These are phyloP conservation scores for Stichopus horrens DNA, from an alignment of 53 echinoderm and acorn worm genomes.

Conservation along the genomic window DNA sequence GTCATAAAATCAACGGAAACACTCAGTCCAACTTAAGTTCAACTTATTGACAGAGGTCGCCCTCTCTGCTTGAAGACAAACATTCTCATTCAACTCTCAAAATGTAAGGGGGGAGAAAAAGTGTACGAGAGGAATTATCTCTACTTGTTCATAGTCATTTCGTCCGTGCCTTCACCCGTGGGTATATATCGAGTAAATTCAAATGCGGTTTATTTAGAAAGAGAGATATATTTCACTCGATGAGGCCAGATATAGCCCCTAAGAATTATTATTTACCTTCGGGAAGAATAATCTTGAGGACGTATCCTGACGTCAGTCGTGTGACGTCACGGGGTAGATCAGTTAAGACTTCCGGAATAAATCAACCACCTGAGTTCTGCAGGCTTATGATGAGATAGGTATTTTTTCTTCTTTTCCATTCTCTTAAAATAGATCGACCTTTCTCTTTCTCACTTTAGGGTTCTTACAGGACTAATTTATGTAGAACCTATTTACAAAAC, in stretches of 20 bases:
- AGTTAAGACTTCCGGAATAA: slow-evolving; percentile 2
- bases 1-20: no score
- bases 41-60: no score
- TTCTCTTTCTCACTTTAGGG: neutral
- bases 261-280: slow-evolving; percentile 1
- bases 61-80: no score
- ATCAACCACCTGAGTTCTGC: slow-evolving; percentile 1
- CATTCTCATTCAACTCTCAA: no score
- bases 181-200: neutral
- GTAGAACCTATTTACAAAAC: no score
- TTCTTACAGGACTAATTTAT: no score
- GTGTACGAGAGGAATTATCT: no score
- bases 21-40: no score
- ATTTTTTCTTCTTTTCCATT: neutral
- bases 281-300: neutral
- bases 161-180: neutral
- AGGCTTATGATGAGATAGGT: neutral
- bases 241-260: slow-evolving; percentile 15
- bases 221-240: slow-evolving; percentile 28
- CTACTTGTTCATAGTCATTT: neutral
- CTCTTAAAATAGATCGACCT: neutral
- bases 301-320: neutral
- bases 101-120: no score
- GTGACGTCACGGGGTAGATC: slow-evolving; percentile 12
- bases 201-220: slow-evolving; percentile 7